Evolutionary conservation across 2,888 invertebrate species (phyloP), one percentile per base, ranked within the genome.

Genomic region (Caenorhabditis uteleia): DNA sequence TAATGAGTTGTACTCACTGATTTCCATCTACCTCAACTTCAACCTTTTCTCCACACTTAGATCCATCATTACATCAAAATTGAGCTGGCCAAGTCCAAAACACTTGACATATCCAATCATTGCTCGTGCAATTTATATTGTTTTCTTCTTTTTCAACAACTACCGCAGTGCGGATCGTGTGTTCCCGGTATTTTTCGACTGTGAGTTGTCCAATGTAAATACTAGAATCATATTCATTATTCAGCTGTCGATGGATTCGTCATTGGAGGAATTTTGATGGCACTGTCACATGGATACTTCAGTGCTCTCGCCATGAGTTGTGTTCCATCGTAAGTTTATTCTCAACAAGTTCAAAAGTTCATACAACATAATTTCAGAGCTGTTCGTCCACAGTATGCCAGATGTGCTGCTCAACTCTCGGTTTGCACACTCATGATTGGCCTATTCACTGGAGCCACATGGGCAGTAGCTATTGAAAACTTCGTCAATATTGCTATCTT

Each of bases 301-400:
- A 93, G 93, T 84, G 92, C 93, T 26, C 85, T 93, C 18, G 90
- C 89, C 44, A 93, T 94, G 93, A 93, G 93, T 91, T 93, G 92
- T 85, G 90, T 91, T 50, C 90, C 91, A 44, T 88, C 89, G 60
- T 67, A 14, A 29, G 18, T 2, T 14, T 14, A 1, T 27, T 18
- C 3, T 29, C 4, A 34, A 43, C 4, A 12, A 25, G 38, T 26
- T 16, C 4, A 29, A 21, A 8, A 29, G 27, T 1, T 27, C 14
- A 26, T 5, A 39, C 25, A 6, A 26, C 3, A 7, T 4, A 3
- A 2, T 56, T 69, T 42, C 50, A 71, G 69, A 33, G 66, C 66
- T 6, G 71, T 67, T 7, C 48, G 47, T 12, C 53, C 62, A 0
- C 61, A 66, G 14, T 58, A 66, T 34, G 61, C 70, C 12, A 50